Conservation (phyloP, 2,888 invertebrate genomes). For the Lepeophtheirus nordmannii region DNA sequence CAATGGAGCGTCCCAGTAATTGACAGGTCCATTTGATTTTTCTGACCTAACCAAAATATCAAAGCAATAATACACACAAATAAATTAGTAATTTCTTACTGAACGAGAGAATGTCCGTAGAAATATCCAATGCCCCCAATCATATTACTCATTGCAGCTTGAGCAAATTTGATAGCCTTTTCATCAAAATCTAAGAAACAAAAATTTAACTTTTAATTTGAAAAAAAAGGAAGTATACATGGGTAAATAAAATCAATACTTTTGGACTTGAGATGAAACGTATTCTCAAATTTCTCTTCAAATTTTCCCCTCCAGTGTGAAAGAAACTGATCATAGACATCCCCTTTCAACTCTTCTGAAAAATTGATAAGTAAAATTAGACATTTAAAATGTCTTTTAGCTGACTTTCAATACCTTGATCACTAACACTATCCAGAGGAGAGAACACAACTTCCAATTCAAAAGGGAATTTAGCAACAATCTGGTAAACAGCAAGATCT, state of each 20-base stretch:
- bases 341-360: constrained; percentile 3
- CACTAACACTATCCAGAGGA: constrained; percentile 29
- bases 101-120: constrained; percentile 55
- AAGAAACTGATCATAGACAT: constrained; percentile 1
- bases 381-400: not conserved
- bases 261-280: constrained; percentile 56
- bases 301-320: constrained; percentile 46
- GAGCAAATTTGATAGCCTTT: constrained; percentile 55
- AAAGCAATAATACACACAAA: not conserved
- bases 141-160: constrained; percentile 78
- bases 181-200: constrained; percentile 33
- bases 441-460: constrained; percentile 34
- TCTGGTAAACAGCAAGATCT: constrained; percentile 46
- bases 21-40: constrained; percentile 65
- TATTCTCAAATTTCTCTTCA: constrained; percentile 59
- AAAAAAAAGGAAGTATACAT: too few species aligned
- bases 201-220: not conserved
- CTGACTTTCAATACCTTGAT: not conserved
- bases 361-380: not conserved
- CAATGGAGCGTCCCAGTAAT: constrained; percentile 82
- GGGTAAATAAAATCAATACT: constrained; percentile 34
- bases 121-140: constrained; percentile 93
- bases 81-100: constrained; percentile 8
- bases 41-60: constrained; percentile 37
- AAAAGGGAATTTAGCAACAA: constrained; percentile 34